These are phyloP conservation scores for Schizaphis graminum DNA, from an alignment of 2,888 invertebrate species.

Conservation along the genomic window DNA sequence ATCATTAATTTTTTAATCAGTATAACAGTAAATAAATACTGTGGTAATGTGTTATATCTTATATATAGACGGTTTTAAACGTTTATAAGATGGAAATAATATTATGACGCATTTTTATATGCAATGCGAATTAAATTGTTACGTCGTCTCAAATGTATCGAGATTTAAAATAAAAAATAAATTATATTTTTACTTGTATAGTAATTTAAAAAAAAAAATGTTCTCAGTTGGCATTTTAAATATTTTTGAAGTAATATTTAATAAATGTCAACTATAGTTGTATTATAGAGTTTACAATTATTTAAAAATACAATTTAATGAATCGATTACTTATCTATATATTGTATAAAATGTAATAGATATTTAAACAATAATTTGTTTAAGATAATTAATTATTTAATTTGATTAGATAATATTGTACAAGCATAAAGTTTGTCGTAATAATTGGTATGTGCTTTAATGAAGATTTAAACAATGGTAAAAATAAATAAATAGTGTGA, in stretches of 20 bases:
- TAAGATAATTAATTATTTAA: neutral
- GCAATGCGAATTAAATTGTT: neutral
- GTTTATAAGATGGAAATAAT: neutral
- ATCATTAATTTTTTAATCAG: neutral
- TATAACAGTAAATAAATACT: neutral
- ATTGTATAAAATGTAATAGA: neutral
- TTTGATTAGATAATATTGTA: neutral
- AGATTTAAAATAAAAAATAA: neutral
- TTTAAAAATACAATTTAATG: neutral
- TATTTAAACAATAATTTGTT: neutral
- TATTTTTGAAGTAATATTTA: neutral
- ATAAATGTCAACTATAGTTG: neutral
- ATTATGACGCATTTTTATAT: neutral
- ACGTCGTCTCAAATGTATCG: neutral
- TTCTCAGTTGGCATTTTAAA: neutral
- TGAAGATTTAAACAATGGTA: neutral
- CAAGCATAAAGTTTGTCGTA: neutral
- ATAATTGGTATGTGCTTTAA: neutral
- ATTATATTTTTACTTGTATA: neutral
- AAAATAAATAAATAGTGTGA: neutral
- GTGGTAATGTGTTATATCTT: neutral
- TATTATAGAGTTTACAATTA: neutral
- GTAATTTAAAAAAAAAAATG: neutral
- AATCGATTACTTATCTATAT: neutral
- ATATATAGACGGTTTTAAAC: neutral